Base-by-base conservation (phyloP, 2,113 vertebrate genomes). In the Nibea albiflora region DNA sequence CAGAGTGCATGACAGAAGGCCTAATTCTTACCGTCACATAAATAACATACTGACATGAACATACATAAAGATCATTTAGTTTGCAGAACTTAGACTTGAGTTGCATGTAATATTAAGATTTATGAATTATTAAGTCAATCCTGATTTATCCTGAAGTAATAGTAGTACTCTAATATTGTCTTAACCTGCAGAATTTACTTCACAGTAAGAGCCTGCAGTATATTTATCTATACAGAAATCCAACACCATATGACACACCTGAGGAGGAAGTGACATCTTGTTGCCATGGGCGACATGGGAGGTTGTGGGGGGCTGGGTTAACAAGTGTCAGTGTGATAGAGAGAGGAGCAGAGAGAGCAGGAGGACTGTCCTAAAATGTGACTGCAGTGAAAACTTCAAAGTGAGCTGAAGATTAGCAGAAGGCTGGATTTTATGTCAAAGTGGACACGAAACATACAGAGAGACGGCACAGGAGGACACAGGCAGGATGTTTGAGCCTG, bases 251-350 rank as follows among this genome's bases (percentile, higher is more conserved):
- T 24, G 56, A 81, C 73, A 90, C 88, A 91, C 91, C 88, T 91
- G 85, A 92, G 88, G 74, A 89, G 91, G 90, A 93, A 88, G 91
- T 85, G 88, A 76, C 90, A 84, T 86, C 88, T 70, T 71, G 90
- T 92, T 91, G 87, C 92, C 65, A 80, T 47, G 64, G 88, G 75
- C 28, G 12, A 89, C 89, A 42, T 68, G 17, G 19, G 63, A 87
- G 77, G 78, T 80, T 73, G 81, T 77, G 57, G 53, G 42, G 56
- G 85, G 69, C 56, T 65, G 76, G 76, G 46, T 76, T 69, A 78
- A 79, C 61, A 72, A 67, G 77, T 73, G 46, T 53, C 56, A 56
- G 68, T 58, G 85, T 22, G 71, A n/a, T 4, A 54, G 47, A 53
- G 39, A 67, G 62, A 62, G 47, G 50, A 68, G 19, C 54, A 26